A percentile compares a stretch with the other conserved stretches of the same genome.
These are phyloP conservation scores for Hermetia illucens DNA, from an alignment of 1,140 invertebrate genomes.

Conservation along the genomic window DNA sequence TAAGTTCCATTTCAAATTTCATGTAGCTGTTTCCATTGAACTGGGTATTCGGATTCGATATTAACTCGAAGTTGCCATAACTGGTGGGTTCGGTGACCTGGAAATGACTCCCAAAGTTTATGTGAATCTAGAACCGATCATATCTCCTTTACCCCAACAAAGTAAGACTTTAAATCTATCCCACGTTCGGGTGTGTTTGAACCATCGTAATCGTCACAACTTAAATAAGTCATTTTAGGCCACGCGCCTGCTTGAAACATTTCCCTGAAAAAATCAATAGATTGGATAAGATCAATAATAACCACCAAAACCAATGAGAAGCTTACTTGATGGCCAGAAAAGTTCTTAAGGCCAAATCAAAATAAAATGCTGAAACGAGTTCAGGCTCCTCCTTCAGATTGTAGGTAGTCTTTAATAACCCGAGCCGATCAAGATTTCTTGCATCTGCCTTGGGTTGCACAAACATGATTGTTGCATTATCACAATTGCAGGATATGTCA, in stretches of 20 bases:
- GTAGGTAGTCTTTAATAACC: constrained; percentile 50
- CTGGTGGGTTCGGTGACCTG: constrained; percentile 43
- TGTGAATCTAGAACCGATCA: constrained; percentile 16
- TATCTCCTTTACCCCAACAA: constrained; percentile 35
- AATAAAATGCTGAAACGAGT: constrained; percentile 70
- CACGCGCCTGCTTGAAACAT: constrained; percentile 45
- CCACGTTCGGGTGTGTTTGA: constrained; percentile 49
- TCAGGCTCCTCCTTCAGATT: constrained; percentile 52
- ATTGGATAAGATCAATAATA: not conserved
- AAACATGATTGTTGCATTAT: constrained; percentile 52
- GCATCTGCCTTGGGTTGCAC: constrained; percentile 47
- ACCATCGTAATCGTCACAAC: constrained; percentile 60
- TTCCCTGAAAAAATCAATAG: constrained; percentile 10
- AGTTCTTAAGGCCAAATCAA: constrained; percentile 59
- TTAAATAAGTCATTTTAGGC: constrained; percentile 54
- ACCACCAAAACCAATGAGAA: not conserved
- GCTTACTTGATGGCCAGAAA: constrained; percentile 58
- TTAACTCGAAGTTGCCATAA: constrained; percentile 44
- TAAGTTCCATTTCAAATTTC: constrained; percentile 54
- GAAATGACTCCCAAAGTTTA: not conserved
- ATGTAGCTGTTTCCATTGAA: constrained; percentile 56
- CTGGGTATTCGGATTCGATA: constrained; percentile 26
- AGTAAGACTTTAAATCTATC: constrained; percentile 39
- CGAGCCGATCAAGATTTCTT: constrained; percentile 41
- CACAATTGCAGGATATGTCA: constrained; percentile 47